phyloP scores from a whole-genome alignment of 2,797 vertebrate genomes.

The Simalia tracyae region DNA sequence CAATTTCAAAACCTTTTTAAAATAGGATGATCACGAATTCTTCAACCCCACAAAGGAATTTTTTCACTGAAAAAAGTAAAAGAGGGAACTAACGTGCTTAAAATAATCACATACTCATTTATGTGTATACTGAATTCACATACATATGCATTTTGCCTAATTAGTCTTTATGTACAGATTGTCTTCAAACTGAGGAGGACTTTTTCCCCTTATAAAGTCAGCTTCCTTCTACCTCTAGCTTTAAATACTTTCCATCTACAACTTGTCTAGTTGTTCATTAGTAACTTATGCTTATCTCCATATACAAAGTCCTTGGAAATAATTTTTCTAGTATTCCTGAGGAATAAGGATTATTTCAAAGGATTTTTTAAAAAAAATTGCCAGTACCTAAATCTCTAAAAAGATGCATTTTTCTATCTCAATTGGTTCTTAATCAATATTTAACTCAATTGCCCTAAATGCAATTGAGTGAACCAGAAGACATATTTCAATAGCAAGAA shows the following conservation, averaged over 20 bases:
- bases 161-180: background rate
- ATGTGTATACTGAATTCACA: background rate
- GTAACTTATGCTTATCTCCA: background rate
- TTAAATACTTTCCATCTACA: background rate
- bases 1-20: background rate
- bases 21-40: background rate
- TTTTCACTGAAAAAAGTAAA: background rate
- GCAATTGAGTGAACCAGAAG: background rate
- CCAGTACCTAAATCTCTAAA: background rate
- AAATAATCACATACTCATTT: background rate
- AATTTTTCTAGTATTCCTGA: background rate
- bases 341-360: background rate
- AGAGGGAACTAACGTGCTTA: background rate
- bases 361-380: background rate
- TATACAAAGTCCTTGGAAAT: background rate
- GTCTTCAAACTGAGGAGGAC: background rate
- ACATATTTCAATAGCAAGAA: background rate
- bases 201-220: background rate
- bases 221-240: background rate
- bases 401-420: background rate
- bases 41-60: background rate
- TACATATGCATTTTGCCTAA: background rate
- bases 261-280: background rate
- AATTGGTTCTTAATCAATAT: background rate
- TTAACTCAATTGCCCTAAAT: background rate